These are phyloP conservation scores for Hippasteria phrygiana DNA, from an alignment of 53 echinoderm and acorn worm species.

Conservation along the genomic window DNA sequence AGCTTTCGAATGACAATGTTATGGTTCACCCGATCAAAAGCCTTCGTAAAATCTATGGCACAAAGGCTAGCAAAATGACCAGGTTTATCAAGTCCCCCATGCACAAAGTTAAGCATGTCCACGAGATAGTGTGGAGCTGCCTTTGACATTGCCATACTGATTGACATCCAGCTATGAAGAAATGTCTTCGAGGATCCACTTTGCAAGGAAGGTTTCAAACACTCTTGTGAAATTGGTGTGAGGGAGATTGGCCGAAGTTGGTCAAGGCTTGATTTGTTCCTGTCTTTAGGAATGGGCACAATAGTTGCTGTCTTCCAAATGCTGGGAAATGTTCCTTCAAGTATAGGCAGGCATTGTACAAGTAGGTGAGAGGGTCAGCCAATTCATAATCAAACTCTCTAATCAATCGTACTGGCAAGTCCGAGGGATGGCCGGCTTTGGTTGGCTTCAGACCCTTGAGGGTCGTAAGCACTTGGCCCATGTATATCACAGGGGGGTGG, in stretches of 20 bases:
- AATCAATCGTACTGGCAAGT: conserved; percentile 38
- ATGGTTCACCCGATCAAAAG: too few species aligned
- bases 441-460: background rate
- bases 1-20: too few species aligned
- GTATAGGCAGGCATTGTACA: conserved; percentile 29
- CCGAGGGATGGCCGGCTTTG: conserved; percentile 21
- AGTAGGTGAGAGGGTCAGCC: background rate
- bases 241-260: conserved; percentile 24
- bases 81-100: background rate
- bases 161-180: conserved; percentile 14
- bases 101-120: conserved; percentile 22
- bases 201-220: conserved; percentile 27
- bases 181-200: conserved; percentile 36
- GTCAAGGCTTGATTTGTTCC: background rate
- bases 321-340: background rate
- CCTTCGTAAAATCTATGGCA: too few species aligned
- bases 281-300: conserved; percentile 19
- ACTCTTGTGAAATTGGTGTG: conserved; percentile 28
- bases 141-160: conserved; percentile 27
- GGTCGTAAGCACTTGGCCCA: conserved; percentile 5
- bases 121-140: conserved; percentile 44
- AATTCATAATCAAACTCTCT: conserved; percentile 56
- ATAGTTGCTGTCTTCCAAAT: conserved; percentile 13
- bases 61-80: background rate
- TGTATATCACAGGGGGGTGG: conserved; percentile 40